phyloP scores from a whole-genome alignment of 2,113 vertebrate genomes.

The Danionella cerebrum region DNA sequence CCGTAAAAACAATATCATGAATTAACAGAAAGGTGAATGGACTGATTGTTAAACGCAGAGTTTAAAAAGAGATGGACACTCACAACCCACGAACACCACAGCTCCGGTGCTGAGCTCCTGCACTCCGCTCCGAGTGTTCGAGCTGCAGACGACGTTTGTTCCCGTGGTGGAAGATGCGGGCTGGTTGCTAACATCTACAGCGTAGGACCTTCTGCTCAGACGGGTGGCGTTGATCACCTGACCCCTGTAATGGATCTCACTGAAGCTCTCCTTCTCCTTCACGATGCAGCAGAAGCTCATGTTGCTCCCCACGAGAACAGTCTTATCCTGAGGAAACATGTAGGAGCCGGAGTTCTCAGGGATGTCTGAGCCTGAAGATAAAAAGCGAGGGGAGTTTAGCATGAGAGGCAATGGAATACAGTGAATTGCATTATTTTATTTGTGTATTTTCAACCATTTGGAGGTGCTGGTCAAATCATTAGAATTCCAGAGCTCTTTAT shows the following conservation, averaged over 20 bases:
- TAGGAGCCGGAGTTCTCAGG: conserved; percentile 16
- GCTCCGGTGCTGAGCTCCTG: conserved; percentile 31
- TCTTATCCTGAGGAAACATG: conserved; percentile 48
- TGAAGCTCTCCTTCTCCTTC: not conserved
- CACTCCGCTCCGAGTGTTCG: accelerated
- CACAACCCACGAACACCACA: conserved; percentile 65
- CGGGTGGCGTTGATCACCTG: conserved; percentile 20
- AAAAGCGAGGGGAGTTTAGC: not conserved
- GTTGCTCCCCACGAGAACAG: conserved; percentile 38
- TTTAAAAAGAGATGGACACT: conserved; percentile 29
- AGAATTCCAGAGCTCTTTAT: too few species aligned
- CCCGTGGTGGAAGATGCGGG: conserved; percentile 8
- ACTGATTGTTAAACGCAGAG: too few species aligned
- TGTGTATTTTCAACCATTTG: too few species aligned
- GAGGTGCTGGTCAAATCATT: too few species aligned
- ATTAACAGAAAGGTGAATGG: too few species aligned
- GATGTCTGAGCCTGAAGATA: conserved; percentile 47
- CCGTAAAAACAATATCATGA: too few species aligned
- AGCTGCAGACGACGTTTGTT: conserved; percentile 48
- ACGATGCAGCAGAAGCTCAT: conserved; percentile 56
- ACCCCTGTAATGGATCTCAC: not conserved
- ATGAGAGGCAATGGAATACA: too few species aligned
- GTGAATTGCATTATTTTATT: too few species aligned
- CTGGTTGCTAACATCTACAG: conserved; percentile 34
- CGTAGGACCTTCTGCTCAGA: conserved; percentile 56